Base-by-base conservation (phyloP, 2,113 vertebrate species). In the Nothoprocta perdicaria region DNA sequence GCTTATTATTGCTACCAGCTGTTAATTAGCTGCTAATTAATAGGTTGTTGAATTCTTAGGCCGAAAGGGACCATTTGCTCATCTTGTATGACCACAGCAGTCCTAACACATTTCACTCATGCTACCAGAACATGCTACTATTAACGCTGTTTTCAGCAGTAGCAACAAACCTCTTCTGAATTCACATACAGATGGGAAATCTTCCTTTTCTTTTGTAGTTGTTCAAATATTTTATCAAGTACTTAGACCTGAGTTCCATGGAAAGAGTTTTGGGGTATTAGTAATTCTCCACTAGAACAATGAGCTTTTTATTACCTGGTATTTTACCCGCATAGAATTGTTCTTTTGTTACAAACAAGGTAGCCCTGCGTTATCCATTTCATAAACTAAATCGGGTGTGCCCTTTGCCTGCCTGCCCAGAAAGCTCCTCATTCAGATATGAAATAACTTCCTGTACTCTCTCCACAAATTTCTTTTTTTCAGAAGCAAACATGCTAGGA, bases 21-120 rank as follows among this genome's bases (percentile, higher is more conserved):
- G 88, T 74, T 96, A 95, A 96, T 96, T 94, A 95, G 77, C 62
- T 79, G 26, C 77, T 96, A 95, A 96, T 96, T 95, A 95, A 93
- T 96, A 92, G 90, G 84, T 81, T 95, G 83, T 81, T 91, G 90
- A 88, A 48, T 71, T 95, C 73, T 94, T 66, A 81, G 91, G 69
- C 83, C 90, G 29, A 43, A 26, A 92, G 92, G 90, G 94, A 96
- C 62, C 48, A 81, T 93, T 96, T 91, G 77, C 52, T 93, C 66
- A 68, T 81, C 50, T 87, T 50, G n/a, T 94, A 84, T 81, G 86
- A 79, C 86, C 83, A 81, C 69, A 63, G 82, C 60, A 91, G 46
- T 80, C 65, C 89, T 89, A 94, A 89, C 33, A 74, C 38, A 61
- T 88, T 84, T 69, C 43, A 91, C 16, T 52, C 85, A 7, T 67